A percentile compares a stretch with the other conserved stretches of the same genome.
Conservation (phyloP, 2,797 vertebrate genomes). For the Valencia hispanica region DNA sequence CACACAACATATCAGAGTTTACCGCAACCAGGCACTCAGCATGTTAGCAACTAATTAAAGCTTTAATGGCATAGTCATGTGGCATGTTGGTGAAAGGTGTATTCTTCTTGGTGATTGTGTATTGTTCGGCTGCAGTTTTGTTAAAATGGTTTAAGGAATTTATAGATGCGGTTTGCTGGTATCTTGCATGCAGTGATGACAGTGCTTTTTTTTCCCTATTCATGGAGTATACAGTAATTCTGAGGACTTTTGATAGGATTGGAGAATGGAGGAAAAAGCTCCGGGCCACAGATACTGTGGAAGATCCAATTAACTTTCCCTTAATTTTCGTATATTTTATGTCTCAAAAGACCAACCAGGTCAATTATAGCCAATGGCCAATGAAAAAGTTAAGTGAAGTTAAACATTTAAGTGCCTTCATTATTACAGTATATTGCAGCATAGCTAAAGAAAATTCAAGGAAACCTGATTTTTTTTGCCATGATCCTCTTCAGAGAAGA, state of each 20-base stretch:
- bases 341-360: constrained; percentile 52
- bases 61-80: constrained; percentile 49
- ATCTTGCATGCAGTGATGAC: constrained; percentile 43
- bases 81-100: constrained; percentile 41
- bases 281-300: constrained; percentile 40
- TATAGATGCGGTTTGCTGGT: neutral
- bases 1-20: constrained; percentile 40
- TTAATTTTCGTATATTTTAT: constrained; percentile 65
- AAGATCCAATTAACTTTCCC: constrained; percentile 66
- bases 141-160: constrained; percentile 62
- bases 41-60: constrained; percentile 46
- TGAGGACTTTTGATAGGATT: constrained; percentile 21
- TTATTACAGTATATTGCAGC: constrained; percentile 10
- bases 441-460: constrained; percentile 21
- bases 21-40: constrained; percentile 30
- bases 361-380: constrained; percentile 72
- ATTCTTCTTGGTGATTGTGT: constrained; percentile 46
- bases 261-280: constrained; percentile 30
- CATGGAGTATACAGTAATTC: constrained; percentile 3
- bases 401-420: constrained; percentile 15
- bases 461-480: neutral
- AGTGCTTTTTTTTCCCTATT: constrained; percentile 13
- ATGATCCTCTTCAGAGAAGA: neutral
- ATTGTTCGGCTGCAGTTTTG: constrained; percentile 13
- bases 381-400: constrained; percentile 31